Percentiles rank a stretch among this genome's conserved stretches.
These are phyloP conservation scores for Centroberyx gerrardi DNA, from an alignment of 2,797 vertebrate species.

Conservation along the genomic window DNA sequence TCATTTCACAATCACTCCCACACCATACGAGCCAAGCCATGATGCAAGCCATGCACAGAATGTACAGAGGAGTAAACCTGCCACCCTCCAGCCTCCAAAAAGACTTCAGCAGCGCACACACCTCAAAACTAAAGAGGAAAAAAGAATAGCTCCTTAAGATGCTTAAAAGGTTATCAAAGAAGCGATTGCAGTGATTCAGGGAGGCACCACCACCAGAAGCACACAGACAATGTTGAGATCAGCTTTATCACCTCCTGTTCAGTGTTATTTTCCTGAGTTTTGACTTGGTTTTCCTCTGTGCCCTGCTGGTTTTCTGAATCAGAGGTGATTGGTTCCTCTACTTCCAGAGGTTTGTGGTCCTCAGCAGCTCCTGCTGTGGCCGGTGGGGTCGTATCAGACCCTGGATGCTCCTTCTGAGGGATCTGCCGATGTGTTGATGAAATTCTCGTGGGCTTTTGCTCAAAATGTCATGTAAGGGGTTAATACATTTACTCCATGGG, in stretches of 20 bases:
- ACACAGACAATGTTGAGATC: constrained; percentile 3
- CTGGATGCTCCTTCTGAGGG: constrained; percentile 30
- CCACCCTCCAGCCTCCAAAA: not conserved
- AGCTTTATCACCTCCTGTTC: constrained; percentile 63
- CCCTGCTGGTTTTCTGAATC: constrained; percentile 41
- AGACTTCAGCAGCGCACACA: not conserved
- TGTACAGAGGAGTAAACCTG: not conserved
- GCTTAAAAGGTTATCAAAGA: not conserved
- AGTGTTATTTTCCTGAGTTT: constrained; percentile 27
- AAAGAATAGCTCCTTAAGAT: not conserved
- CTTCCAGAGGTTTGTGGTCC: constrained; percentile 22
- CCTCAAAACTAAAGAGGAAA: constrained; percentile 14
- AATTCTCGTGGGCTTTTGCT: constrained; percentile 23
- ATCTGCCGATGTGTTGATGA: constrained; percentile 40
- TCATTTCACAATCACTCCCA: constrained; percentile 8
- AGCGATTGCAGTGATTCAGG: constrained; percentile 8
- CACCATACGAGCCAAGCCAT: not conserved
- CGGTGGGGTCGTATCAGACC: constrained; percentile 5
- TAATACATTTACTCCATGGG: not conserved
- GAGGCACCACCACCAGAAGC: constrained; percentile 27
- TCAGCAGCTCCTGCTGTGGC: constrained; percentile 18
- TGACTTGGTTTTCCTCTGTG: constrained; percentile 10
- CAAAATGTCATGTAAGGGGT: not conserved
- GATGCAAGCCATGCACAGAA: constrained; percentile 3
- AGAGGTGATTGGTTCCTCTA: constrained; percentile 37